Evolutionary conservation across 2,797 vertebrate genomes (phyloP), one percentile per base, ranked within the genome.

Genomic region (Odontamblyopus rebecca): DNA sequence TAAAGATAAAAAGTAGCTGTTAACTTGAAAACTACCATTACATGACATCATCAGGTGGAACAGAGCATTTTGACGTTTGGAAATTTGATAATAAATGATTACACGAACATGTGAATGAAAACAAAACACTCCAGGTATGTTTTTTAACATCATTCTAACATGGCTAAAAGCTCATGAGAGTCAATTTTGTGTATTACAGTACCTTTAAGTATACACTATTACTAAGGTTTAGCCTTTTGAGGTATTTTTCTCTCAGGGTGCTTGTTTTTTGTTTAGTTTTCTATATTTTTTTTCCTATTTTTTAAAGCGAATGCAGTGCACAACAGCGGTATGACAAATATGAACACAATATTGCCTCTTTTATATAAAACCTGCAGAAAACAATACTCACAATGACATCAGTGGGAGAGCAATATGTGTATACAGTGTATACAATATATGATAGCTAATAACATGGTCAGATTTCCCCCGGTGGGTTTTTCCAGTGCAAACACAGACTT

Each of bases 361-460:
- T 60, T 65, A 19, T 63, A 18, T 44, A 19, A 44, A 69, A 66
- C 41, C n/a, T 6, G 15, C 51, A 67, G 6, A 35, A 57, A 35
- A 51, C 48, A 35, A 64, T 53, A 41, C 48, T 27, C n/a, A 27
- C 50, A 62, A 19, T 41, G 48, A 65, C 35, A 44, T 51, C 26
- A 69, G 41, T 41, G 41, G 62, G 61, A 51, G 32, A 35, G 61
- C 67, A 69, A 69, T 67, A 67, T 48, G 35, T 57, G 62, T 50
- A 65, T 29, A 23, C 15, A 48, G n/a, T 62, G 61, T 44, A 23
- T 69, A 48, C 54, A 74, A 73, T 61, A 62, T 59, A 75, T 61
- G 70, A 32, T n/a, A 64, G 62, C 41, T 73, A 60, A 53, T 11
- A 65, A 71, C 61, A 51, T 69, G 23, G 48, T 78, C 61, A 15